phyloP scores from a whole-genome alignment of 2,113 vertebrate species.

The Ariopsis seemanni region DNA sequence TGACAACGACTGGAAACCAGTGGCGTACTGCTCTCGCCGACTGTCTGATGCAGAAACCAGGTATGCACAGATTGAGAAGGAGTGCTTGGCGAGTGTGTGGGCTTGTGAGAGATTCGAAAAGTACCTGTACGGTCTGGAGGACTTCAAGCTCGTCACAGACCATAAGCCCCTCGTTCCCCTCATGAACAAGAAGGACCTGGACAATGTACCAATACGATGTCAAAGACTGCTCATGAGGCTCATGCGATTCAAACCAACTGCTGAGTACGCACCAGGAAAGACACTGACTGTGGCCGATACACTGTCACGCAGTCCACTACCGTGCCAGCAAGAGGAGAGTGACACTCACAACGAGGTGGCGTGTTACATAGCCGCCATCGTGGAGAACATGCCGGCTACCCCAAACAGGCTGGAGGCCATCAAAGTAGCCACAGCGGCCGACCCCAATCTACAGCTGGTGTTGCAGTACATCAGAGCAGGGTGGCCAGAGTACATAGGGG shows the following conservation, averaged over 20 bases:
- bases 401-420: constrained; percentile 15
- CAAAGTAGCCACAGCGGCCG: constrained; percentile 23
- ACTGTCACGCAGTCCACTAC: not conserved
- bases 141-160: not conserved
- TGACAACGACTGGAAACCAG: not conserved
- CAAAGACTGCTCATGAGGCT: not conserved
- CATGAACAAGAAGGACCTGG: not conserved
- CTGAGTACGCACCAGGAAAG: no score
- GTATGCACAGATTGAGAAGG: not conserved
- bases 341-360: constrained; percentile 26
- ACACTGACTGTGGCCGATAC: not conserved
- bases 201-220: not conserved
- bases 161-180: not conserved
- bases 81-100: not conserved
- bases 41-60: not conserved
- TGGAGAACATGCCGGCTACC: not conserved
- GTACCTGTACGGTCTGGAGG: not conserved
- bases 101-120: constrained; percentile 10
- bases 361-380: constrained; percentile 24
- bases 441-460: constrained; percentile 19
- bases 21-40: not conserved
- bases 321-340: not conserved
- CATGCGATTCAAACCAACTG: no score
- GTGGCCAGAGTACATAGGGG: constrained; percentile 21
- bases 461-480: constrained; percentile 32